Base-by-base conservation (phyloP, 2,797 vertebrate genomes). In the Pterois miles region DNA sequence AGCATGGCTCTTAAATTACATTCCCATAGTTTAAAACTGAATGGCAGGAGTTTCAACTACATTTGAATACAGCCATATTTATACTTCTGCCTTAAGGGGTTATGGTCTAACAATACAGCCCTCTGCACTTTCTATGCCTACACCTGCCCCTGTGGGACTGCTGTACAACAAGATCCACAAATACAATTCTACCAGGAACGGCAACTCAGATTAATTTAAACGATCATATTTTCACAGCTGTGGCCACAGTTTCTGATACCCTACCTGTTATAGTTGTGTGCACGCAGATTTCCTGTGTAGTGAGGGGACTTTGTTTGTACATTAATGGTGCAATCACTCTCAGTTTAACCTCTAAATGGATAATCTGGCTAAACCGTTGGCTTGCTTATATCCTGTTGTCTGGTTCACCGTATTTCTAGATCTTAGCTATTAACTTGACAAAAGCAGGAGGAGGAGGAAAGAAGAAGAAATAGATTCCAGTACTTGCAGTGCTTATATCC, bases 31-130 rank as follows among this genome's bases (percentile, higher is more conserved):
- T 78, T 82, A 22, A 71, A 81, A 76, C 6, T 71, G 27, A 71
- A 71, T 38, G 57, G 23, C 69, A 82, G 78, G 58, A 22, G 62
- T 71, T 74, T 36, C 23, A 69, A 71, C 33, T 66, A 52, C 25
- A 73, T 79, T 68, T 80, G 63, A 82, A 6, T 23, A 27, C 10
- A 57, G 53, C 34, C n/a, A n/a, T 52, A 70, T 75, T 62, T 56
- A 31, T 57, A 25, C 63, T 27, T 76, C 23, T 40, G 43, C 31
- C 43, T 53, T 59, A 20, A 23, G 38, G 66, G 50, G 20, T 76
- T 40, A 58, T n/a, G 36, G 33, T 2, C 1, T 22, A 57, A 31
- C 23, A 50, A 43, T 36, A 36, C 18, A 60, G 66, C 34, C 46
- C 12, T 57, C 54, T 54, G 59, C n/a, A 75, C 31, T 65, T 60